Evolutionary conservation across 2,797 vertebrate genomes (phyloP), one percentile per base, ranked within the genome.

Genomic region (Helostoma temminkii): DNA sequence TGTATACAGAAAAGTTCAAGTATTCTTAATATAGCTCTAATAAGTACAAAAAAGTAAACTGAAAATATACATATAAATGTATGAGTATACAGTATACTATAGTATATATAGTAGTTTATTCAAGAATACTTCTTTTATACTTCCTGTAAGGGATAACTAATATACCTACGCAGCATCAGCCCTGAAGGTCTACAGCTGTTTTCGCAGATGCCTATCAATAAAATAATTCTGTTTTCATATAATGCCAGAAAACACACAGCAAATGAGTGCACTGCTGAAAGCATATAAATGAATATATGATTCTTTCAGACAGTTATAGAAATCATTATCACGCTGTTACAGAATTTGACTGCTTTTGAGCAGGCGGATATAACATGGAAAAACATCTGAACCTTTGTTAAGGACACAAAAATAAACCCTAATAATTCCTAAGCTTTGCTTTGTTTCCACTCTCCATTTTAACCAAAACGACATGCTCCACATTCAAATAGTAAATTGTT

Each of bases 141-240:
- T n/a, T n/a, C n/a, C n/a, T n/a, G n/a, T n/a, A n/a, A n/a, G n/a
- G n/a, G n/a, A n/a, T n/a, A 32, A 32, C 7, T 9, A 32, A 32
- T 32, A 5, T 9, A 32, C 30, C 30, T 32, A 9, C 8, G 30
- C 30, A 32, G 30, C 30, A 32, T 32, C 10, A 32, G 30, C 30
- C 2, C 18, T 47, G 32, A 52, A 26, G 18, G 7, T 16, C 16
- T 55, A 21, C 28, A 55, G 61, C 36, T 66, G 61, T 55, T 66
- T 61, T 24, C 22, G 52, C 42, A 60, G 43, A 60, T 71, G 37
- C n/a, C 45, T 42, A 18, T 45, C n/a, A 57, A 47, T 48, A 66
- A 39, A 52, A 22, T 65, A 24, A 58, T 72, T 68, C 15, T 54
- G 42, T 49, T 67, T 53, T 48, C 6, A 28, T 43, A 24, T 32